Evolutionary conservation across 2,797 vertebrate species (phyloP).

Genomic region (Lycodopsis pacificus): DNA sequence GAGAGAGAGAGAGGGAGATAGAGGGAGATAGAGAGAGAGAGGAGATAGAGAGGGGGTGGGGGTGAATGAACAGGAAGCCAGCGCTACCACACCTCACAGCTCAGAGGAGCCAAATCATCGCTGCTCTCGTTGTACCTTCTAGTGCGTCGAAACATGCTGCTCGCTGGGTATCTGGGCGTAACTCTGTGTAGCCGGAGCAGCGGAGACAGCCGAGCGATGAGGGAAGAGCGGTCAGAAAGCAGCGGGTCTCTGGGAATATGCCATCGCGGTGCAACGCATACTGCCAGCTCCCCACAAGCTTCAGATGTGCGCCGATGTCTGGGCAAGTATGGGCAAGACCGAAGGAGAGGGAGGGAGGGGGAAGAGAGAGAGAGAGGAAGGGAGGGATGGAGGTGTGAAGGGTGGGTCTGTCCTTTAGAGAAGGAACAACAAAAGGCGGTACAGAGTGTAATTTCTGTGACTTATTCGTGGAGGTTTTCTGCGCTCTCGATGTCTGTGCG

Average conservation of each 20-base stretch:
- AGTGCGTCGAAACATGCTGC: conserved; percentile 75
- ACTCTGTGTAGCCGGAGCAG: conserved; percentile 41
- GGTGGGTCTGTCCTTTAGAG: conserved; percentile 52
- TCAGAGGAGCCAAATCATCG: conserved; percentile 16
- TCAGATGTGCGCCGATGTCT: conserved; percentile 37
- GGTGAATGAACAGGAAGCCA: conserved; percentile 6
- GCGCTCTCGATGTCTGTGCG: neutral
- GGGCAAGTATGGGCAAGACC: conserved; percentile 45
- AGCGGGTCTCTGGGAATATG: conserved; percentile 40
- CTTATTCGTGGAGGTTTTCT: conserved; percentile 15
- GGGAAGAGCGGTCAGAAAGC: conserved; percentile 34
- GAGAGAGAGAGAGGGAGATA: neutral
- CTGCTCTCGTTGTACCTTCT: conserved; percentile 62
- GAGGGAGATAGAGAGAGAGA: neutral
- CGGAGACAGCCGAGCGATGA: conserved; percentile 28
- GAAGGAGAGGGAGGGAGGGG: conserved; percentile 19
- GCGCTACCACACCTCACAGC: conserved; percentile 31
- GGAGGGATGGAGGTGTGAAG: conserved; percentile 31
- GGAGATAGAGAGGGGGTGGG: neutral
- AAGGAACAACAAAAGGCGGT: conserved; percentile 62
- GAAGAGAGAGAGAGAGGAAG: conserved; percentile 2
- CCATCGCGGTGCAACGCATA: conserved; percentile 35
- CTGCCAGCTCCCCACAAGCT: conserved; percentile 44
- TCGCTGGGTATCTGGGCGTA: conserved; percentile 28
- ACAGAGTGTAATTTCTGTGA: conserved; percentile 22